A percentile compares a stretch with the other conserved stretches of the same genome.
phyloP scores from a whole-genome alignment of 2,797 vertebrate species.

The Galago senegalensis region DNA sequence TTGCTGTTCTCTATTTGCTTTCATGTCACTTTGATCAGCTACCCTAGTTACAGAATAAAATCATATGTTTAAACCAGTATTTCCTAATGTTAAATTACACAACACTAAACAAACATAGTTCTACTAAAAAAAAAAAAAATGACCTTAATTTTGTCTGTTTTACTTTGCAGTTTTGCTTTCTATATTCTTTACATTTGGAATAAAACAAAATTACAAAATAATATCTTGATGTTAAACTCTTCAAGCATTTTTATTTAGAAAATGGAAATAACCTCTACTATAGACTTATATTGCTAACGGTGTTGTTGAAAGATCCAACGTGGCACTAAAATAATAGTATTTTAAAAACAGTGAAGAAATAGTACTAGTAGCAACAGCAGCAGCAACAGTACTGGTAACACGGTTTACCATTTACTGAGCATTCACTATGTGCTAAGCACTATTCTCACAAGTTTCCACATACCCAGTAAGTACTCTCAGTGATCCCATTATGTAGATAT shows the following conservation, averaged over 20 bases:
- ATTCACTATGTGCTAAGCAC: background rate
- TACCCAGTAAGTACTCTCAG: background rate
- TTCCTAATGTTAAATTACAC: background rate
- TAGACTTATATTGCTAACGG: background rate
- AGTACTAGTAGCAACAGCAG: background rate
- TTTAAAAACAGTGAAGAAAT: background rate
- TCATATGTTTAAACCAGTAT: background rate
- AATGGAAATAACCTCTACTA: background rate
- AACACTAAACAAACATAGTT: background rate
- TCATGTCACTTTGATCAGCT: background rate
- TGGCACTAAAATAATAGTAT: background rate
- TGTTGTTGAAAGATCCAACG: background rate
- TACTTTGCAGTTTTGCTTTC: background rate
- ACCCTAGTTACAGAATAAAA: background rate
- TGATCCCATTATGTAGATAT: background rate
- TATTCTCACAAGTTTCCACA: background rate
- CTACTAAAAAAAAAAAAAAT: background rate
- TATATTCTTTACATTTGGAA: background rate
- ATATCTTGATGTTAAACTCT: background rate
- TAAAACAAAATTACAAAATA: background rate
- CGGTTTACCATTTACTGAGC: background rate
- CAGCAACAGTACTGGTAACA: background rate
- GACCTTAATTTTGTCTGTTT: constrained; percentile 39
- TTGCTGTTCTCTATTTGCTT: background rate
- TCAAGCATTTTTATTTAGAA: constrained; percentile 22